Evolutionary conservation across 2,797 vertebrate genomes (phyloP).

Genomic region (Muraenolepis orangiensis): DNA sequence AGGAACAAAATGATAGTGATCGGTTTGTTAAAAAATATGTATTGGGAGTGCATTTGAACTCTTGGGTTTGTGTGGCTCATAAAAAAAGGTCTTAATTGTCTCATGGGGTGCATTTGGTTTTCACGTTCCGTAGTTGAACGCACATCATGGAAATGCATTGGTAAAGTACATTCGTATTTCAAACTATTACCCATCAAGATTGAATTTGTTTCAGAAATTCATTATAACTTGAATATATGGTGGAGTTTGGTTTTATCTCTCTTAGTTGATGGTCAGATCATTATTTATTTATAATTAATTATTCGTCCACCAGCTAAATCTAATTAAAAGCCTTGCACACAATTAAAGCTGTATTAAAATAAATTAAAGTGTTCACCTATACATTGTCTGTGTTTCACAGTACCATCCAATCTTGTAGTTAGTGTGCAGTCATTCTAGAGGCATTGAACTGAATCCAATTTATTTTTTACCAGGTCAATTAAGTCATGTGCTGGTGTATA

Average conservation of each 20-base stretch:
- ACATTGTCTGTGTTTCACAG: background rate
- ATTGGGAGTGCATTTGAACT: background rate
- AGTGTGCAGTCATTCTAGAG: background rate
- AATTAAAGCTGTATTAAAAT: background rate
- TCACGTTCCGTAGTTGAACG: background rate
- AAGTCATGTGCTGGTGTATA: background rate
- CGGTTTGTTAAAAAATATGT: background rate
- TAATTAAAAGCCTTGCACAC: background rate
- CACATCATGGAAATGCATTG: background rate
- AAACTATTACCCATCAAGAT: background rate
- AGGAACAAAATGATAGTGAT: background rate
- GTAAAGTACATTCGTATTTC: background rate
- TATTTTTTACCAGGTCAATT: background rate
- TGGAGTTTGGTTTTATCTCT: background rate
- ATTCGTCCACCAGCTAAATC: background rate
- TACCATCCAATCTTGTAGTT: background rate
- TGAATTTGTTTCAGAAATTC: background rate
- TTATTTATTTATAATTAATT: background rate
- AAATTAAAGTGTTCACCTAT: background rate
- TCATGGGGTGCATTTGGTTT: background rate
- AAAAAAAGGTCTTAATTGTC: background rate
- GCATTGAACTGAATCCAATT: background rate
- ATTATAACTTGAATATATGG: background rate
- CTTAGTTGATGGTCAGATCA: background rate
- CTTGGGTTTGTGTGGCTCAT: background rate